Evolutionary conservation across 1,140 invertebrate genomes (phyloP), one percentile per base, ranked within the genome.

Genomic region (Drosophila baimaii): DNA sequence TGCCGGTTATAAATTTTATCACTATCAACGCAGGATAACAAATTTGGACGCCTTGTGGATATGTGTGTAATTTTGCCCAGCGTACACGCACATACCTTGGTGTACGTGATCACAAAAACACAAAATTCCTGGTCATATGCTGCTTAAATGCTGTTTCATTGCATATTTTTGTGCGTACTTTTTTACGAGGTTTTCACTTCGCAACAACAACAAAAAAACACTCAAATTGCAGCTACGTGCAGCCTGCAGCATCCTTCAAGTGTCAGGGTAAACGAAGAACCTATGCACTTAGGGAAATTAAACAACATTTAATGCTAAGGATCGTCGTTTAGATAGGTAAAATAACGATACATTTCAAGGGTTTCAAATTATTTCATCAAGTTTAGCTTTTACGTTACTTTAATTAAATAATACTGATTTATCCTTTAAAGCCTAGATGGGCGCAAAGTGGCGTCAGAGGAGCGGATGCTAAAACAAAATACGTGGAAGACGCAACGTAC

Each of bases 1-100:
- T 86, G 66, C 63, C 54, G 75, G 82, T 76, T 81, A 86, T 86
- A 86, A 86, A 86, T 86, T 86, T 88, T 88, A 86, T 82, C 83
- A 86, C 83, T 88, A 82, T 78, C 79, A 88, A 73, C 51, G 71
- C 71, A 54, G 71, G 74, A 82, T 82, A 88, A 86, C 83, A 88
- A 77, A 88, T 70, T 79, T 63, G 75, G 77, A 47, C 79, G 79
- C 65, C 70, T 62, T 69, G 75, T 86, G 78, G 74, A 81, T 79
- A 79, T 86, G 78, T 85, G 81, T 84, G 81, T 86, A 84, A 73
- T 86, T 84, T 84, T 86, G 44, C 55, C 57, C 78, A 81, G 39
- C 27, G 47, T 54, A 47, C 55, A 76, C 46, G 19, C 35, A 47
- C 47, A 54, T n/a, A 21, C 12, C 1, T 1, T 58, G 17, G 5